Evolutionary conservation across 2,888 invertebrate genomes (phyloP).

Genomic region (Plutella xylostella): DNA sequence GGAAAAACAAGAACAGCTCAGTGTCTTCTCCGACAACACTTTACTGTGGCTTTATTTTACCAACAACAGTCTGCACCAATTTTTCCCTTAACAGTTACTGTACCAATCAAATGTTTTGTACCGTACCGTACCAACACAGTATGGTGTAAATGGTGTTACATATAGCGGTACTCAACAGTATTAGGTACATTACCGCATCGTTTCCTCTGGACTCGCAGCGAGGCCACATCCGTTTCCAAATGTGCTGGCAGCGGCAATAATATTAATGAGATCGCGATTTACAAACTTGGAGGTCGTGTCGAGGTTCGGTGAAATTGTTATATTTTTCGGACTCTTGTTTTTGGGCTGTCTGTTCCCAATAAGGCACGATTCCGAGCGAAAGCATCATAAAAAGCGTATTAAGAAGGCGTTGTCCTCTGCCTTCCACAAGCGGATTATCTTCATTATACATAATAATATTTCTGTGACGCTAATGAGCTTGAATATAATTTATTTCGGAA

Average conservation of each 20-base stretch:
- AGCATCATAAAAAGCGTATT: background rate
- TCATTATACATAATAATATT: too few relatives aligned
- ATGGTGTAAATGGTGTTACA: too few relatives aligned
- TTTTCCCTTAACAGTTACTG: too few relatives aligned
- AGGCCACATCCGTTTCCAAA: conserved; percentile 29
- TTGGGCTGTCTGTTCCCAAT: conserved; percentile 6
- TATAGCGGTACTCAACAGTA: conserved; percentile 1
- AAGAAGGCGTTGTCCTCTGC: too few relatives aligned
- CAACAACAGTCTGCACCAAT: too few relatives aligned
- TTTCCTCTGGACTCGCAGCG: conserved; percentile 23
- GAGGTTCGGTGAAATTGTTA: conserved; percentile 29
- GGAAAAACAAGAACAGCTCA: background rate
- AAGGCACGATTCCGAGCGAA: conserved; percentile 2
- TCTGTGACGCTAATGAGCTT: too few relatives aligned
- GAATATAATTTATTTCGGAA: too few relatives aligned
- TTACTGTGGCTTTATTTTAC: too few relatives aligned
- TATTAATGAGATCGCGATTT: conserved; percentile 29
- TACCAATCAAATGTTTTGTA: too few relatives aligned
- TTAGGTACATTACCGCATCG: conserved; percentile 8
- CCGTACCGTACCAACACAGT: too few relatives aligned
- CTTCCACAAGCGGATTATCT: too few relatives aligned
- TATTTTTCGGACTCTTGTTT: conserved; percentile 21
- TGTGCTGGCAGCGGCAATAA: conserved; percentile 23
- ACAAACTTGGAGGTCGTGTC: conserved; percentile 17
- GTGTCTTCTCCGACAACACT: background rate